Evolutionary conservation across 2,888 invertebrate species (phyloP), one percentile per base, ranked within the genome.

Genomic region (Timandra comae): DNA sequence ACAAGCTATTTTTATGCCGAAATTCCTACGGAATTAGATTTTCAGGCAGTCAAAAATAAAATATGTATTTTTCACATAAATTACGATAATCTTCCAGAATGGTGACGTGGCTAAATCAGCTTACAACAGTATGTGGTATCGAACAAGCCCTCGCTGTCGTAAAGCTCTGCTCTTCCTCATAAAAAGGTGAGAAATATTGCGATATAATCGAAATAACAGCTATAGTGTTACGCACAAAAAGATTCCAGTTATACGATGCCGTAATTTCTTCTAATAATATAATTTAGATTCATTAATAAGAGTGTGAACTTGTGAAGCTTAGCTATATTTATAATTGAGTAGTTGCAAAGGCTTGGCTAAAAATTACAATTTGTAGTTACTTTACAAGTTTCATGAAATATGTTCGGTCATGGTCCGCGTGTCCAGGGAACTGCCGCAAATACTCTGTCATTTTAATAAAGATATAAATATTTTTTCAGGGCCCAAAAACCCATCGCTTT

Each of bases 401-500:
- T 8, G 22, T n/a, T 7, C 1, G 3, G 2, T 7, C 20, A 7
- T 20, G n/a, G n/a, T 7, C 20, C 20, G 5, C 6, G 20, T 20
- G 7, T 20, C 20, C 7, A 2, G 6, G 6, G n/a, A 20, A 2
- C 2, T 7, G 1, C 7, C 20, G n/a, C 2, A 6, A 20, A 20
- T 20, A 20, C 1, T 7, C n/a, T n/a, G 7, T 7, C n/a, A 20
- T 20, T 20, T 3, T 20, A 20, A 20, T 20, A 20, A 16, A 16
- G 10, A 19, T 13, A 19, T 74, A 33, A 53, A 43, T 12, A 30
- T 21, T 24, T 23, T 64, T 68, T 41, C 71, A 84, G 85, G 49
- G 66, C 82, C 7, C 85, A 79, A 49, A 77, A 78, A 41, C 76
- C 77, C 3, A 69, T 80, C 37, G 80, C 80, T 1, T 82, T 85